Evolutionary conservation across 2,113 vertebrate genomes (phyloP).

Genomic region (Saccopteryx leptura): DNA sequence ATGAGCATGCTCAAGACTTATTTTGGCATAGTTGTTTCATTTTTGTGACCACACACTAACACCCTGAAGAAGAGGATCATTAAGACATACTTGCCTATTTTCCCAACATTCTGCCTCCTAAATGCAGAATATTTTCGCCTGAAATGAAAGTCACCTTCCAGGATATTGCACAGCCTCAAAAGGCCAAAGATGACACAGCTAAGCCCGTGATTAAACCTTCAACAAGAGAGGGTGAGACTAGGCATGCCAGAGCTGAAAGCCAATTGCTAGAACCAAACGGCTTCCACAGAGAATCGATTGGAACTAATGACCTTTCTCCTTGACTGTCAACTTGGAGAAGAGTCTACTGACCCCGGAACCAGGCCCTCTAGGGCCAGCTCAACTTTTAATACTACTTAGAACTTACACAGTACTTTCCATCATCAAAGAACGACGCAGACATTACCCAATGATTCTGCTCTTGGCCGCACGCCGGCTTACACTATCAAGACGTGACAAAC

Average conservation of each 20-base stretch:
- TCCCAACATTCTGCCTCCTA: not conserved
- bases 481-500: slow-evolving; percentile 82
- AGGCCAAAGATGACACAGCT: slow-evolving; percentile 40
- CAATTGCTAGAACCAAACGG: not conserved
- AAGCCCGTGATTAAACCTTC: slow-evolving; percentile 16
- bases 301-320: slow-evolving; percentile 12
- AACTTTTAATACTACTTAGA: slow-evolving; percentile 54
- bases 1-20: not conserved
- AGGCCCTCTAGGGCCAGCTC: slow-evolving; percentile 21
- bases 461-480: slow-evolving; percentile 69
- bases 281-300: slow-evolving; percentile 10
- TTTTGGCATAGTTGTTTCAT: not conserved
- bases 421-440: slow-evolving; percentile 76
- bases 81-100: slow-evolving; percentile 16
- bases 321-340: not conserved
- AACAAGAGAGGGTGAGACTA: not conserved
- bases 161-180: not conserved
- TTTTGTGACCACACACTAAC: not conserved
- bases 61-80: not conserved
- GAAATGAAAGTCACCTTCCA: slow-evolving; percentile 50
- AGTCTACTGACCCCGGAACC: slow-evolving; percentile 54
- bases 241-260: not conserved
- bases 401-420: slow-evolving; percentile 60
- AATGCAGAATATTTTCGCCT: not conserved
- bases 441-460: slow-evolving; percentile 79